phyloP scores from a whole-genome alignment of 1,140 invertebrate genomes.

The Dreissena rostriformis region DNA sequence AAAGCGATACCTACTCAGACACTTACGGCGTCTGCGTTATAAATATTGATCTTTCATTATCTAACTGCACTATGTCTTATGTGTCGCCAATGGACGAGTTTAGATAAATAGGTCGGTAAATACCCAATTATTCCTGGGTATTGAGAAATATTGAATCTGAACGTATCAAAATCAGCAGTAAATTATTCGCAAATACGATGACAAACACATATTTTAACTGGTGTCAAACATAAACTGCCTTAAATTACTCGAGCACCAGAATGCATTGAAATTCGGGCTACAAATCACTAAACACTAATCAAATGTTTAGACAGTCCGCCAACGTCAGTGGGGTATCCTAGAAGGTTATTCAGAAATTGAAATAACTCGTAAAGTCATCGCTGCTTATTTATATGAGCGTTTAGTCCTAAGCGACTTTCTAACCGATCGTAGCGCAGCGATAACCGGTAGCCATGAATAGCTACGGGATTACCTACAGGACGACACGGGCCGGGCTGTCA shows the following conservation, averaged over 20 bases:
- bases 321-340: background rate
- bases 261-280: background rate
- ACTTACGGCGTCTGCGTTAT: background rate
- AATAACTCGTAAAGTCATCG: background rate
- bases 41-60: no score
- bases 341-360: background rate
- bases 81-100: no score
- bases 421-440: background rate
- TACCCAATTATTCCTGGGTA: no score
- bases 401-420: background rate
- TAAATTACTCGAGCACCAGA: no score
- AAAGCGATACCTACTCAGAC: no score
- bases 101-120: no score
- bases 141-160: no score
- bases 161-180: no score
- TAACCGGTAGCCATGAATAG: conserved; percentile 1
- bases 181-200: no score
- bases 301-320: conserved; percentile 8
- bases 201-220: no score
- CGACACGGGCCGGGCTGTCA: background rate
- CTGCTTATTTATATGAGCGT: background rate
- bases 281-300: conserved; percentile 11
- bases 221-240: no score
- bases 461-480: background rate
- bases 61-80: no score